Conservation (phyloP, 2,113 vertebrate species). For the Platichthys flesus region DNA sequence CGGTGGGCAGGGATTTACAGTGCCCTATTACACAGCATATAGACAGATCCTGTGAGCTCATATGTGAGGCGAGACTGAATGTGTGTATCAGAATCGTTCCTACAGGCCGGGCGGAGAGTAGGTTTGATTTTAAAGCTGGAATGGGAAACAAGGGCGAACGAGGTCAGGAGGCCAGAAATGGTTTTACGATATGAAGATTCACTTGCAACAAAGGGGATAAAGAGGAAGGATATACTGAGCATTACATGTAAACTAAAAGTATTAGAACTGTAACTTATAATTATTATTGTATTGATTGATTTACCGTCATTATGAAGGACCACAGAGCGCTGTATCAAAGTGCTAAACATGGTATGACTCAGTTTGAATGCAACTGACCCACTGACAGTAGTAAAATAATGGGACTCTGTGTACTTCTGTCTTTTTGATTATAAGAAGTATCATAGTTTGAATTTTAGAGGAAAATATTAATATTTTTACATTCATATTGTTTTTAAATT, state of each 20-base stretch:
- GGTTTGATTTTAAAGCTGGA: constrained; percentile 15
- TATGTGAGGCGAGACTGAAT: constrained; percentile 35
- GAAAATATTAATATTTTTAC: no score
- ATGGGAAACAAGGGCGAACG: neutral
- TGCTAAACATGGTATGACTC: neutral
- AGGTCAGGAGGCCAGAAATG: neutral
- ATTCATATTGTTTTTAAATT: no score
- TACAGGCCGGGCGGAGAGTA: constrained; percentile 4
- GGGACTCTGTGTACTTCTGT: no score
- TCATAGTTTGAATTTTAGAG: neutral
- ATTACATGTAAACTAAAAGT: no score
- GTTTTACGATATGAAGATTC: neutral
- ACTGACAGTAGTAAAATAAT: neutral
- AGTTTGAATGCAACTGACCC: no score
- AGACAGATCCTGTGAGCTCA: constrained; percentile 68
- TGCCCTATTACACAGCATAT: constrained; percentile 47
- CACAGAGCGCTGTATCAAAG: no score
- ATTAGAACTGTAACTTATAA: no score
- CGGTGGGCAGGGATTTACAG: constrained; percentile 56
- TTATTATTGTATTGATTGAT: no score
- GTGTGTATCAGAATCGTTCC: constrained; percentile 27
- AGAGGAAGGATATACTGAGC: no score
- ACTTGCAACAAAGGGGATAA: no score
- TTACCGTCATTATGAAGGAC: no score
- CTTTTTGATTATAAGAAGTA: no score